Conservation (phyloP, 2,888 invertebrate species). For the Microctonus hyperodae region DNA sequence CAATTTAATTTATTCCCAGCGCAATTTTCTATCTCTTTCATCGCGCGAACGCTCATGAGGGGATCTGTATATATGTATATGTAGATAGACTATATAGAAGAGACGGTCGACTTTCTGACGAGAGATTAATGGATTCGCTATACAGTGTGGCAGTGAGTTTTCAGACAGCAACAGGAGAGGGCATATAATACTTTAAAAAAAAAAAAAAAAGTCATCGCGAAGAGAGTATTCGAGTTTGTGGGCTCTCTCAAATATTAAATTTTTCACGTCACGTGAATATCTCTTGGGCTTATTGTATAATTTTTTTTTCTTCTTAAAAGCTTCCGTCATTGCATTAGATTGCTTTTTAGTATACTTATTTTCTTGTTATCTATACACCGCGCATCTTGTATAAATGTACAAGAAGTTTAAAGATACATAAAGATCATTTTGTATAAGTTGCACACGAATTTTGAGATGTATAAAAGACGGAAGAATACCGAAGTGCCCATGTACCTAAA, state of each 20-base stretch:
- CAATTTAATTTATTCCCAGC: slow-evolving; percentile 33
- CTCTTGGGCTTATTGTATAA: slow-evolving; percentile 14
- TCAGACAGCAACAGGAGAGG: slow-evolving; percentile 10
- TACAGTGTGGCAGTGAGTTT: slow-evolving; percentile 28
- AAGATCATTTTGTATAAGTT: background rate
- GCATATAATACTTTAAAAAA: background rate
- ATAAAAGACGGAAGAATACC: background rate
- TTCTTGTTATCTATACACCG: slow-evolving; percentile 10
- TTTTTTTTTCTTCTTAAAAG: slow-evolving; percentile 24
- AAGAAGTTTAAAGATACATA: too few relatives aligned
- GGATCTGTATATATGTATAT: background rate
- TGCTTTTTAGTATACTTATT: background rate
- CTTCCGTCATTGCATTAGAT: slow-evolving; percentile 17
- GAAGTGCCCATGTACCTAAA: background rate
- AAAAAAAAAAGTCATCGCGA: background rate
- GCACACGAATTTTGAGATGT: background rate
- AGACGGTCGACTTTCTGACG: slow-evolving; percentile 2
- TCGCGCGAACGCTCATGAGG: slow-evolving; percentile 10
- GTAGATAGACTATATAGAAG: background rate
- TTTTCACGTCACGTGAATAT: slow-evolving; percentile 27
- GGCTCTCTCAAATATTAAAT: slow-evolving; percentile 39
- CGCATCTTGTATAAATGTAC: background rate
- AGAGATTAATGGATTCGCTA: slow-evolving; percentile 40
- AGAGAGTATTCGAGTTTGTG: background rate
- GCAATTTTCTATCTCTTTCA: slow-evolving; percentile 22